Evolutionary conservation across 2,888 invertebrate species (phyloP), one percentile per base, ranked within the genome.

Genomic region (Polymixis lichenea): DNA sequence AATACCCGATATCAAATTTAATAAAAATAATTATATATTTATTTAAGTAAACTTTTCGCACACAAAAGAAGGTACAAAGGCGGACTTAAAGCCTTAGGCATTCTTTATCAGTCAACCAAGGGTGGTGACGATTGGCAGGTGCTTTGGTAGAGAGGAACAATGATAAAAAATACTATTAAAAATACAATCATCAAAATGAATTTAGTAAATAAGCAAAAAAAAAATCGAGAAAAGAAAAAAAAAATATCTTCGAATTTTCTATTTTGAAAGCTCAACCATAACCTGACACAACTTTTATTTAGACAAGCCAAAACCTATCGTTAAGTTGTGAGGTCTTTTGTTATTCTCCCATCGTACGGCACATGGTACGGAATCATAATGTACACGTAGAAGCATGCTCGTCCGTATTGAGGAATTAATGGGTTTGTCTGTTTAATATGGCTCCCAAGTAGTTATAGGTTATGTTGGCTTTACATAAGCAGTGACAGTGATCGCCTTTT

Each of bases 351-450:
- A 25, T 32, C 61, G 88, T 80, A 22, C 32, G 49, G 51, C 28
- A 46, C 38, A 38, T 75, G 73, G 81, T 72, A 65, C 67, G 62
- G 87, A 87, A 88, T 87, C 70, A 55, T 72, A 82, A 87, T 82
- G 71, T 72, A 69, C 74, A 60, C 75, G 74, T 72, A 79, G 62
- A 70, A 49, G 75, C 80, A 77, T 73, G 82, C 38, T 62, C 68
- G 77, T 68, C 58, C 85, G 76, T 85, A 72, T 85, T 81, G 81
- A 83, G 73, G 84, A 84, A 85, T 88, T 89, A 86, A 89, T 89
- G 80, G 60, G n/a, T 17, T 32, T 51, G 58, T 25, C 77, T 80
- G 51, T 53, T 88, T 88, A 76, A 68, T 81, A 89, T 88, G 88
- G 69, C 65, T 67, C 64, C 11, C 43, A 62, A 11, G 76, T 73